These are phyloP conservation scores for Athetis lepigone DNA, from an alignment of 2,888 invertebrate genomes.

Conservation along the genomic window DNA sequence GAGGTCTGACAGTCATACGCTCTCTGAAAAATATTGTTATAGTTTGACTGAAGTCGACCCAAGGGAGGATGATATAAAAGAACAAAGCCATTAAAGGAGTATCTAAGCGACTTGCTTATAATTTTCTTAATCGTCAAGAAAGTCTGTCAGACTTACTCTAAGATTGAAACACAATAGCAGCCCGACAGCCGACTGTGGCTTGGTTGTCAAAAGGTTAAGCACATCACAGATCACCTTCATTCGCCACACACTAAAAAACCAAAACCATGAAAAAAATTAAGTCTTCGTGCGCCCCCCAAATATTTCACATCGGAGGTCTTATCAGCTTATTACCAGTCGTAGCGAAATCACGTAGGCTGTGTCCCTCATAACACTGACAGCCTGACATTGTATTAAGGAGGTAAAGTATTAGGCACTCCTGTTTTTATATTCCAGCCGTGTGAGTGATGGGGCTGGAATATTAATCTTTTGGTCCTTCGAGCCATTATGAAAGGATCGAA, in stretches of 20 bases:
- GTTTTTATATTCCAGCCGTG: slow-evolving; percentile 57
- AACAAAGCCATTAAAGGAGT: too few species aligned
- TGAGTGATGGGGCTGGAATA: slow-evolving; percentile 58
- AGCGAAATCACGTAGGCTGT: slow-evolving; percentile 60
- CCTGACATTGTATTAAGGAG: slow-evolving; percentile 62
- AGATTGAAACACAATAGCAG: too few species aligned
- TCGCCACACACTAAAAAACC: not conserved
- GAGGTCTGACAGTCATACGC: too few species aligned
- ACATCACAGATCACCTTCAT: not conserved
- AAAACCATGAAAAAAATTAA: slow-evolving; percentile 32
- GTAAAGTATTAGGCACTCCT: slow-evolving; percentile 57
- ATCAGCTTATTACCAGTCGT: slow-evolving; percentile 58
- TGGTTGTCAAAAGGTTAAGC: too few species aligned
- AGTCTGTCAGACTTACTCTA: too few species aligned
- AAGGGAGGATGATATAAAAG: too few species aligned
- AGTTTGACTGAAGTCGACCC: too few species aligned
- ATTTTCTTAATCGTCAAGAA: too few species aligned
- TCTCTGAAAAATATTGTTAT: too few species aligned
- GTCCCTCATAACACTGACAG: slow-evolving; percentile 57
- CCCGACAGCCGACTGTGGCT: too few species aligned
- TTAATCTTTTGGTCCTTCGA: slow-evolving; percentile 49
- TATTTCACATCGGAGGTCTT: slow-evolving; percentile 40
- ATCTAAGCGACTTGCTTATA: too few species aligned
- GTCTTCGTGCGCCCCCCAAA: slow-evolving; percentile 24
- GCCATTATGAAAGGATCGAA: slow-evolving; percentile 19